Evolutionary conservation across 2,888 invertebrate genomes (phyloP).

Genomic region (Boloria euphrosyne): DNA sequence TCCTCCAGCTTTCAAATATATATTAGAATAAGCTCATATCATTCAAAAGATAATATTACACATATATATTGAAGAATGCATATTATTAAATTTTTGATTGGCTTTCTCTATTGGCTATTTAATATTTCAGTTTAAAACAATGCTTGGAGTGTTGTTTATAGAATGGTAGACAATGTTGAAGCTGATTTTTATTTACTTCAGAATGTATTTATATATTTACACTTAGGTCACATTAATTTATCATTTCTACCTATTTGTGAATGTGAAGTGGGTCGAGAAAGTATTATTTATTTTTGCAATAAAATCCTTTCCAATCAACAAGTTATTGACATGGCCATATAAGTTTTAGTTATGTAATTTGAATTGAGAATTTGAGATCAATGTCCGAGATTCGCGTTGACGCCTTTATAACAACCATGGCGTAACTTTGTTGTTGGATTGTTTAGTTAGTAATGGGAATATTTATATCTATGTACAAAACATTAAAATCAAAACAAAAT

Average conservation of each 20-base stretch:
- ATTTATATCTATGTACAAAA: no score
- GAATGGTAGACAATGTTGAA: background rate
- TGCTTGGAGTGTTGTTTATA: background rate
- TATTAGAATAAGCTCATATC: no score
- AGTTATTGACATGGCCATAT: constrained; percentile 49
- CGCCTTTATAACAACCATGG: constrained; percentile 42
- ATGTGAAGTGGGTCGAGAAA: constrained; percentile 25
- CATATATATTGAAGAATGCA: no score
- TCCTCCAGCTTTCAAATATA: background rate
- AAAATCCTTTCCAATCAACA: constrained; percentile 19
- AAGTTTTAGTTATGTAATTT: constrained; percentile 45
- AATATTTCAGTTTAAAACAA: no score
- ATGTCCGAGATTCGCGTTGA: constrained; percentile 53
- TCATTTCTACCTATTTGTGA: constrained; percentile 3
- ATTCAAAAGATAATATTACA: no score
- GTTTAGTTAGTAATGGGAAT: background rate
- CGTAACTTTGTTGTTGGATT: constrained; percentile 23
- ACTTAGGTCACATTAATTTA: constrained; percentile 10
- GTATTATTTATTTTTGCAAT: constrained; percentile 25
- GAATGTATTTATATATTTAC: background rate
- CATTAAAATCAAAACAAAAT: no score
- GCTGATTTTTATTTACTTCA: background rate
- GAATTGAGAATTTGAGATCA: constrained; percentile 55
- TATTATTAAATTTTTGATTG: no score
- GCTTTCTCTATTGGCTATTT: no score